These are phyloP conservation scores for Drymonia ruficornis DNA, from an alignment of 2,888 invertebrate species.

Conservation along the genomic window DNA sequence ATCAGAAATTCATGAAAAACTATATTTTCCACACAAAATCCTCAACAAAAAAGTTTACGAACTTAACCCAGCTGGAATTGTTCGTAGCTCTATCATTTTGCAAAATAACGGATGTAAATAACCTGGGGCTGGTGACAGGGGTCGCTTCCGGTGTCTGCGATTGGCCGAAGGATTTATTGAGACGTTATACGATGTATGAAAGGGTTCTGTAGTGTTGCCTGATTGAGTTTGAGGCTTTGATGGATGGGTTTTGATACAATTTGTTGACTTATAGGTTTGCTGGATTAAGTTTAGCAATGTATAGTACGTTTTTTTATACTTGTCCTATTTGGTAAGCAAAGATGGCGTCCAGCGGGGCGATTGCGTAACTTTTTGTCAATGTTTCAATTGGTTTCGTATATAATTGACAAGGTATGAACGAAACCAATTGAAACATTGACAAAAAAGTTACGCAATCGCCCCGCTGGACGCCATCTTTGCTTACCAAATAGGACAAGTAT, in stretches of 20 bases:
- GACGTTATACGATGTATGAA: neutral
- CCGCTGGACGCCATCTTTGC: too few species aligned
- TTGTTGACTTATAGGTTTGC: neutral
- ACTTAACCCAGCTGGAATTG: neutral
- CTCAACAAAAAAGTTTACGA: neutral
- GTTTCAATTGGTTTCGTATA: too few species aligned
- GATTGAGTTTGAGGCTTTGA: neutral
- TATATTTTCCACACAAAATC: neutral
- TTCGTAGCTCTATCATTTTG: neutral
- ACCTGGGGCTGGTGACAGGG: neutral
- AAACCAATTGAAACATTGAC: too few species aligned
- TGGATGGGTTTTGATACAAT: neutral
- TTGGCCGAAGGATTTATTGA: neutral
- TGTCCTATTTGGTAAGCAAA: too few species aligned
- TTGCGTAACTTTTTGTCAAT: too few species aligned
- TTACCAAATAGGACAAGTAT: too few species aligned
- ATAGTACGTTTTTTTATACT: too few species aligned
- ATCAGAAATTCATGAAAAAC: neutral
- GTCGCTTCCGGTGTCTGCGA: neutral
- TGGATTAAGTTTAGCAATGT: too few species aligned
- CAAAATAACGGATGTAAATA: neutral
- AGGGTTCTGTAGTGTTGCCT: neutral
- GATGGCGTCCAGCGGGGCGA: too few species aligned
- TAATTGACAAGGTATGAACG: too few species aligned
- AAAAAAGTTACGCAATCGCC: too few species aligned